A percentile compares a stretch with the other conserved stretches of the same genome.
phyloP scores from a whole-genome alignment of 1,140 invertebrate species.

The Drosophila dunni region DNA sequence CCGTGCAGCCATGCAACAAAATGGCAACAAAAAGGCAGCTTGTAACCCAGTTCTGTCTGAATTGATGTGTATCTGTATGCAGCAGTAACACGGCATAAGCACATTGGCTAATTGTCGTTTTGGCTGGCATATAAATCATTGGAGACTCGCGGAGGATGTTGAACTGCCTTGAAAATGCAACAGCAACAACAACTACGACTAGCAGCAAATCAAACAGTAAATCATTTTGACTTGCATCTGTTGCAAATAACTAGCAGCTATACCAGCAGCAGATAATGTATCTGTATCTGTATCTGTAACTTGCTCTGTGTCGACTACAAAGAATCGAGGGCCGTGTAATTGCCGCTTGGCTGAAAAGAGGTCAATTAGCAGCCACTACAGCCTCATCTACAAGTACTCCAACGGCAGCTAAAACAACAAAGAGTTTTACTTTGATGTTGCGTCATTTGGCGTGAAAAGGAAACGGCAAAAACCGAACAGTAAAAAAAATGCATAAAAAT shows the following conservation, averaged over 20 bases:
- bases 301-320: slow-evolving; percentile 32
- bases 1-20: slow-evolving; percentile 23
- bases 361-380: slow-evolving; percentile 72
- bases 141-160: slow-evolving; percentile 70
- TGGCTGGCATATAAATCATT: slow-evolving; percentile 72
- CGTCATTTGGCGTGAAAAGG: slow-evolving; percentile 17
- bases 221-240: slow-evolving; percentile 75
- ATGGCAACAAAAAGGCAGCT: slow-evolving; percentile 19
- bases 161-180: slow-evolving; percentile 65
- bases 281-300: slow-evolving; percentile 50
- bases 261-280: slow-evolving; percentile 32
- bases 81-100: slow-evolving; percentile 52
- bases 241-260: slow-evolving; percentile 51
- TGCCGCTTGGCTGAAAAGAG: slow-evolving; percentile 80
- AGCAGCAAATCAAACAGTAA: slow-evolving; percentile 63
- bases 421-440: slow-evolving; percentile 43
- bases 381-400: slow-evolving; percentile 37
- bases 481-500: slow-evolving; percentile 17
- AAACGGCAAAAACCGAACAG: slow-evolving; percentile 35
- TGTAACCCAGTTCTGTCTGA: slow-evolving; percentile 71
- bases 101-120: slow-evolving; percentile 74
- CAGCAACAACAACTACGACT: slow-evolving; percentile 36
- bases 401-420: slow-evolving; percentile 20
- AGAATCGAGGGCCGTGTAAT: slow-evolving; percentile 73
- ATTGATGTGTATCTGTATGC: slow-evolving; percentile 70